Evolutionary conservation across 1,140 invertebrate genomes (phyloP), one percentile per base, ranked within the genome.

Genomic region (Neelides sp.): DNA sequence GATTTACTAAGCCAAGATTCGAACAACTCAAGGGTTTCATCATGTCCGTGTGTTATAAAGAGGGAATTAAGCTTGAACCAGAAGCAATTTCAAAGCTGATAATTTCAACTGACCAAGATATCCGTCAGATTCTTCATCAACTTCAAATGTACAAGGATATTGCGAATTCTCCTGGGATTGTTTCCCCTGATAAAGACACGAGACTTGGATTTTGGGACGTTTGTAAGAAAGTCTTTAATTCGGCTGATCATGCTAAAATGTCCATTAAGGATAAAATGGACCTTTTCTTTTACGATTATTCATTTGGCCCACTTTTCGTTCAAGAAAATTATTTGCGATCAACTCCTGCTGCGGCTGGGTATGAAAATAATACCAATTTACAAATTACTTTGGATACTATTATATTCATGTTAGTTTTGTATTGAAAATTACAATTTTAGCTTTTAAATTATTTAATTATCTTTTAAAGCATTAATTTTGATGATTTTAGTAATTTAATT

Each of bases 221-320:
- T 1, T 74, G 85, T 36, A 75, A 81, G 28, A 88, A 86, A 67
- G 85, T 97, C 2, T 97, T 98, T 66, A 80, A 78, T 23, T 73
- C 78, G 19, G 76, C 82, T 30, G 84, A 91, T 47, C 82, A 90
- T 57, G 80, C 81, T 60, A 73, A 69, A 1, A 94, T 92, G 85
- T 77, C 69, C 13, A 70, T 92, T 2, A 70, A 79, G 59, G 87
- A 97, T 61, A 95, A 92, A 69, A 81, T 78, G 39, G 83, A 87
- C 64, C 68, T 98, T 34, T 99, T 98, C 69, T 99, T 98, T 69
- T 80, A 90, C 57, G 96, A 99, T 71, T 99, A 99, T 69, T 91
- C 78, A 63, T 76, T 98, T 50, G 81, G 80, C 3, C 87, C 93
- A 7, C 71, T 99, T 17, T 98, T 99, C 71, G 88, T 98, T 0